phyloP scores from a whole-genome alignment of 2,113 vertebrate genomes.

The Pachycephala philippinensis region DNA sequence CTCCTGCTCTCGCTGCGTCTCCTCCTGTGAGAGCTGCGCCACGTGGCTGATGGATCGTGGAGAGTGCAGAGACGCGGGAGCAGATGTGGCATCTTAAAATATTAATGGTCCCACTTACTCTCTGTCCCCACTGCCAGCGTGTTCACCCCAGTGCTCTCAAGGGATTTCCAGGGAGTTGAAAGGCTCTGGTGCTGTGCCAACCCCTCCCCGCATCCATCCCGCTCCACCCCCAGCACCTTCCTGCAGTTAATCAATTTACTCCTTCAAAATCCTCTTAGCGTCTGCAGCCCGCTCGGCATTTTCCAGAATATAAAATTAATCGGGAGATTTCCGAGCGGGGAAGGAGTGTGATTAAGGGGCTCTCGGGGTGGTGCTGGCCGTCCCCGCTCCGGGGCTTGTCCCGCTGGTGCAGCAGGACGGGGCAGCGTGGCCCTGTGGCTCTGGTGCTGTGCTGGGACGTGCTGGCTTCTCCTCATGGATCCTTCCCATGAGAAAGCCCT shows the following conservation, averaged over 20 bases:
- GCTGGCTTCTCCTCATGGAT: neutral
- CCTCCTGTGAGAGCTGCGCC: neutral
- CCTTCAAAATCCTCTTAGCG: constrained; percentile 12
- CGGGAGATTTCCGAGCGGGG: neutral
- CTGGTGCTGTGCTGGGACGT: rapidly evolving
- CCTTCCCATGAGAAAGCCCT: neutral
- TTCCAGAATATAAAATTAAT: constrained; percentile 18
- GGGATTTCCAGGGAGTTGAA: neutral
- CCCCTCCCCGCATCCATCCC: neutral
- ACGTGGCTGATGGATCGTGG: neutral
- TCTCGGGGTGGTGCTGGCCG: neutral
- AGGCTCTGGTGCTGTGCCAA: rapidly evolving
- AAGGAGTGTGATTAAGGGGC: neutral
- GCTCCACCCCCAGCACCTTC: neutral
- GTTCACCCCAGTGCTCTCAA: neutral
- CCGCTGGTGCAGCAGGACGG: rapidly evolving
- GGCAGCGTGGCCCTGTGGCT: neutral
- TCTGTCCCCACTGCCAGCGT: rapidly evolving
- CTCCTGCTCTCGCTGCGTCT: rapidly evolving
- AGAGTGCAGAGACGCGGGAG: neutral
- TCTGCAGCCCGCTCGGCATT: neutral
- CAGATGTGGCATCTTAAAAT: neutral
- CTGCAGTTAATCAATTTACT: constrained; percentile 31
- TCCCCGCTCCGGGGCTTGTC: rapidly evolving
- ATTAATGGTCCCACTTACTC: neutral